Evolutionary conservation across 2,113 vertebrate genomes (phyloP).

Genomic region (Cavia aperea): DNA sequence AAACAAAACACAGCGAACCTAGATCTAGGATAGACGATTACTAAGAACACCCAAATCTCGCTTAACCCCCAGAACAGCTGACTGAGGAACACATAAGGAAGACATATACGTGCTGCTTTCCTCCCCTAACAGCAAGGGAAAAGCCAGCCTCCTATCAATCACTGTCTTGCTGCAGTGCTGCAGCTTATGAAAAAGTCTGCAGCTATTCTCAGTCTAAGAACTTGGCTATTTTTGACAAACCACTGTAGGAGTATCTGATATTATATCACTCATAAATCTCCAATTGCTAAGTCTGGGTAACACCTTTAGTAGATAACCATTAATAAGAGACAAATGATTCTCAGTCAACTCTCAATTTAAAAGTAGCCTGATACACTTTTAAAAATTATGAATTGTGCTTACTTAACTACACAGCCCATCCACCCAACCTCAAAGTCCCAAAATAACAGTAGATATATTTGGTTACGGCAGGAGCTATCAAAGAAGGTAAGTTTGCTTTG

Average conservation of each 20-base stretch:
- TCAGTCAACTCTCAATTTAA: conserved; percentile 10
- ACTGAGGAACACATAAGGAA: neutral
- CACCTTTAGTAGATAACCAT: conserved; percentile 19
- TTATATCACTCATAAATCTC: neutral
- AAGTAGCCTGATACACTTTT: neutral
- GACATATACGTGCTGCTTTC: neutral
- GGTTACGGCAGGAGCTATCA: neutral
- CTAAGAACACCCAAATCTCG: neutral
- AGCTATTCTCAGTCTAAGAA: neutral
- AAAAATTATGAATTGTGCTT: neutral
- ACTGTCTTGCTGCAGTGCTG: neutral
- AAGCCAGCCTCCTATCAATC: neutral
- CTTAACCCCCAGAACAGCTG: neutral
- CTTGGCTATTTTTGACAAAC: neutral
- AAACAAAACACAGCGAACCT: conserved; percentile 33
- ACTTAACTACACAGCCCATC: neutral
- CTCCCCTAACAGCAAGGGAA: neutral
- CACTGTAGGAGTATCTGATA: neutral
- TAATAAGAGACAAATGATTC: neutral
- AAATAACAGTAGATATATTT: neutral
- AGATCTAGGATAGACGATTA: neutral
- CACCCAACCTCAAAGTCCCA: neutral
- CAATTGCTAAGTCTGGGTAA: neutral
- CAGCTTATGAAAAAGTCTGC: neutral
- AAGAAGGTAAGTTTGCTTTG: conserved; percentile 1